Conservation (phyloP, 2,797 vertebrate species). For the Pseudotriccus pelzelni region DNA sequence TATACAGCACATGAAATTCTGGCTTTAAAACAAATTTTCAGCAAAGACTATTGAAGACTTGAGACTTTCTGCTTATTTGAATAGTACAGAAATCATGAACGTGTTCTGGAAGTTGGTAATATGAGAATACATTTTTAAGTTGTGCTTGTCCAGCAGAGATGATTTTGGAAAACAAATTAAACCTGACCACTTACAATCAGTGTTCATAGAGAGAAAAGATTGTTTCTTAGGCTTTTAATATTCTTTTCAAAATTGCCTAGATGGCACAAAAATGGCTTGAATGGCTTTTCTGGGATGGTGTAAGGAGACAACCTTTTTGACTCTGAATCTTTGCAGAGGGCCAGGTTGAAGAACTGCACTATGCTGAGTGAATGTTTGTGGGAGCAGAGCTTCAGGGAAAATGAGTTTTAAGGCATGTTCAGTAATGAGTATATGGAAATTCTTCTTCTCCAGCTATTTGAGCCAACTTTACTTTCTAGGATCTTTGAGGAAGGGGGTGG, state of each 20-base stretch:
- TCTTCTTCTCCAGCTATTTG: not conserved
- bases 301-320: not conserved
- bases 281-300: not conserved
- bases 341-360: not conserved
- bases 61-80: not conserved
- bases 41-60: not conserved
- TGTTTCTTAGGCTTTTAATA: constrained; percentile 77
- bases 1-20: not conserved
- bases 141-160: constrained; percentile 83
- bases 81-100: not conserved
- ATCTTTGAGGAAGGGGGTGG: not conserved
- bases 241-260: not conserved
- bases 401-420: not conserved
- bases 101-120: not conserved
- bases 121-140: not conserved
- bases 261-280: not conserved
- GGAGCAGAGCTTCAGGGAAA: not conserved
- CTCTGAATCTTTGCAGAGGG: not conserved
- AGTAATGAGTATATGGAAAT: not conserved
- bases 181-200: constrained; percentile 80
- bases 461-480: not conserved
- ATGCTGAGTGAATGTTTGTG: not conserved
- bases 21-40: not conserved
- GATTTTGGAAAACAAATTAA: constrained; percentile 86
- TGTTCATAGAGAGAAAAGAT: constrained; percentile 85